These are phyloP conservation scores for Antigone vipio DNA, from an alignment of 2,113 vertebrate genomes.

Conservation along the genomic window DNA sequence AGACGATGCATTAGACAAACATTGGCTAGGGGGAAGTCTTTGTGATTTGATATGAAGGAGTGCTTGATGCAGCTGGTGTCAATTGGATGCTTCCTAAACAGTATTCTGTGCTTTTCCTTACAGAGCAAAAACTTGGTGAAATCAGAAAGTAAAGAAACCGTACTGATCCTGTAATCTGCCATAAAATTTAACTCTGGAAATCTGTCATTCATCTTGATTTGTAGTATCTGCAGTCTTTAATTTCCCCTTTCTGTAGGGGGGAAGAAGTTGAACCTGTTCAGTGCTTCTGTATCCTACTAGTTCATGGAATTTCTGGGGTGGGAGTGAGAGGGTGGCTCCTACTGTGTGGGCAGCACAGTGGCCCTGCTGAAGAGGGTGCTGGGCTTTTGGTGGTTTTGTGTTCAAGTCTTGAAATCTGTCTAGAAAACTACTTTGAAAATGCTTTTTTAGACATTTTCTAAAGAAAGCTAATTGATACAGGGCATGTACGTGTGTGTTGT, in stretches of 20 bases:
- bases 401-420: neutral
- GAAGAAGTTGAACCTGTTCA: neutral
- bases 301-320: neutral
- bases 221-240: neutral
- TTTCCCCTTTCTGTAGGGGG: neutral
- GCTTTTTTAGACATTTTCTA: neutral
- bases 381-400: neutral
- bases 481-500: neutral
- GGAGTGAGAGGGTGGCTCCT: neutral
- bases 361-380: neutral
- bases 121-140: neutral
- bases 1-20: neutral
- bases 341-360: accelerated
- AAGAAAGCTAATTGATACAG: neutral
- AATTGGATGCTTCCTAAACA: neutral
- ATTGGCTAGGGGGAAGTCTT: neutral
- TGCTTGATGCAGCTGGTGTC: neutral
- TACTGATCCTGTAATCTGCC: neutral
- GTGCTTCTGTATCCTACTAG: neutral
- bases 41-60: neutral
- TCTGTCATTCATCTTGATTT: neutral
- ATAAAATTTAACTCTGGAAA: neutral
- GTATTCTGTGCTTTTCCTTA: neutral
- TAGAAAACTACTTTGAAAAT: neutral
- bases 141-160: neutral